A percentile compares a stretch with the other conserved stretches of the same genome.
Evolutionary conservation across 1,140 invertebrate species (phyloP).

Genomic region (Pachypeltis micranthus): DNA sequence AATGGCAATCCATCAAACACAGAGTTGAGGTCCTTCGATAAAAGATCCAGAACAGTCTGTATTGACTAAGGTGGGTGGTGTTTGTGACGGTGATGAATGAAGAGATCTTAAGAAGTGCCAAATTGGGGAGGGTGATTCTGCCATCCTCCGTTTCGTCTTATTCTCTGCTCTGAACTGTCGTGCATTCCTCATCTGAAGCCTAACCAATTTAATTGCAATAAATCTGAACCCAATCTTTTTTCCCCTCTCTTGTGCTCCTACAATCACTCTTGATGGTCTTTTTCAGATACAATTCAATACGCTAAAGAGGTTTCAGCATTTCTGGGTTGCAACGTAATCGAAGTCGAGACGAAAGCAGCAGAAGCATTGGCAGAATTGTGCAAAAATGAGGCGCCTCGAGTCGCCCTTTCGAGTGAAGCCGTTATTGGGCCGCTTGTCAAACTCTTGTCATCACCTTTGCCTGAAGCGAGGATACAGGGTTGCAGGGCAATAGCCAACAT

Average conservation of each 20-base stretch:
- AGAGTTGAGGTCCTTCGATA: no score
- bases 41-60: no score
- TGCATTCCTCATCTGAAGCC: no score
- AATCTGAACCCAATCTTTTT: not conserved
- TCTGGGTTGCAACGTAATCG: slow-evolving; percentile 19
- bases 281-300: slow-evolving; percentile 13
- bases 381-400: slow-evolving; percentile 52
- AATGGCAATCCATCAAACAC: no score
- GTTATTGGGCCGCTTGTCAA: slow-evolving; percentile 45
- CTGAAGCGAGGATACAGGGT: slow-evolving; percentile 51
- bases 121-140: no score
- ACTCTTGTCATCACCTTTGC: slow-evolving; percentile 36
- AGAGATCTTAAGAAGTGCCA: no score
- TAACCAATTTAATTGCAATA: not conserved
- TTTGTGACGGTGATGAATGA: no score
- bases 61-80: no score
- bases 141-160: no score
- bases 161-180: no score
- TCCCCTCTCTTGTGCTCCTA: no score
- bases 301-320: slow-evolving; percentile 17
- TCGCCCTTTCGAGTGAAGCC: slow-evolving; percentile 45
- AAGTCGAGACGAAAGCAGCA: slow-evolving; percentile 33
- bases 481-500: slow-evolving; percentile 76
- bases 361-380: slow-evolving; percentile 58
- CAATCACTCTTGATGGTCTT: slow-evolving; percentile 1